Evolutionary conservation across 1,140 invertebrate species (phyloP).

Genomic region (Macrotrachela quadricornifera): DNA sequence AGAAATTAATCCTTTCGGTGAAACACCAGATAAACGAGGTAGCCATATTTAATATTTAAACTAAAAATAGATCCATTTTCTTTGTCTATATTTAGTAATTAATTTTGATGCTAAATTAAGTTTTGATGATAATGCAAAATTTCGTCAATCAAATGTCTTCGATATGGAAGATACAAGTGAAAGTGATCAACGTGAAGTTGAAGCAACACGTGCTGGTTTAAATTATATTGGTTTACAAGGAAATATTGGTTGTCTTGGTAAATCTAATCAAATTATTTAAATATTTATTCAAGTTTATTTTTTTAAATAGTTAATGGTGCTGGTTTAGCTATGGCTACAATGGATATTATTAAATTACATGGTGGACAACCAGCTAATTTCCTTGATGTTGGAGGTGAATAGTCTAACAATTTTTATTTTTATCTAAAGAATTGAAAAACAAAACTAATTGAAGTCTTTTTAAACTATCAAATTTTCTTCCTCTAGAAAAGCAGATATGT

Average conservation of each 20-base stretch:
- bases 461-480: too few relatives aligned
- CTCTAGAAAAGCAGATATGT: too few relatives aligned
- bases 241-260: conserved; percentile 81
- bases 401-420: background rate
- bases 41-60: background rate
- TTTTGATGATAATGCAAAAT: conserved; percentile 93
- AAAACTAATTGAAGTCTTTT: too few relatives aligned
- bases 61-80: background rate
- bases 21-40: conserved; percentile 57
- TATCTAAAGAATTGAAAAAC: too few relatives aligned
- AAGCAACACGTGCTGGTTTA: conserved; percentile 64
- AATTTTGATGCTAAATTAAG: conserved; percentile 94
- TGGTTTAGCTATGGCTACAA: conserved; percentile 38
- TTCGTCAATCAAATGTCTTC: conserved; percentile 54
- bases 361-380: conserved; percentile 37
- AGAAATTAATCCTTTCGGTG: conserved; percentile 94
- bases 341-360: conserved; percentile 35
- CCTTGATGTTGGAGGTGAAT: conserved; percentile 28
- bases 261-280: too few relatives aligned
- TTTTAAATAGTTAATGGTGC: conserved; percentile 39
- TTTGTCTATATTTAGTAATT: conserved; percentile 43
- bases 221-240: conserved; percentile 73
- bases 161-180: conserved; percentile 25
- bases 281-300: too few relatives aligned
- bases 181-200: conserved; percentile 62